Evolutionary conservation across 2,888 invertebrate species (phyloP).

Genomic region (Epistrophe grossulariae): DNA sequence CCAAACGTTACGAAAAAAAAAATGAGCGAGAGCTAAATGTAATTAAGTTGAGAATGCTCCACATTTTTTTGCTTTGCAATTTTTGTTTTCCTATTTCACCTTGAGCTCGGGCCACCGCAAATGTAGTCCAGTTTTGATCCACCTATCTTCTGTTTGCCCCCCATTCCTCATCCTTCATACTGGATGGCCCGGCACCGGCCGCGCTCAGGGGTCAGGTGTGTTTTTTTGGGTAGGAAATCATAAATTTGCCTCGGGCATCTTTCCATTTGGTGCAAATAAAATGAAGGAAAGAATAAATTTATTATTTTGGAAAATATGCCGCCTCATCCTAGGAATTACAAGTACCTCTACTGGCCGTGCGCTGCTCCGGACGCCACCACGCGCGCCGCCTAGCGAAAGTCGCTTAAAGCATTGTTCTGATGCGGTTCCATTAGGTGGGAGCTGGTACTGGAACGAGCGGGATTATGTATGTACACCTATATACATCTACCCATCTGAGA

Average conservation of each 20-base stretch:
- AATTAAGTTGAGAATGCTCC: constrained; percentile 71
- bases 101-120: constrained; percentile 51
- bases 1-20: constrained; percentile 20
- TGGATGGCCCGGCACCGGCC: not conserved
- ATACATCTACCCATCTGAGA: not conserved
- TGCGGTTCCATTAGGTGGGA: constrained; percentile 12
- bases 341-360: constrained; percentile 44
- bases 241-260: constrained; percentile 66
- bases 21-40: constrained; percentile 57
- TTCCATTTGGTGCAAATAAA: constrained; percentile 71
- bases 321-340: constrained; percentile 67
- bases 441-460: not conserved
- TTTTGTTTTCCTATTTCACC: constrained; percentile 45
- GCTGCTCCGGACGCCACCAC: constrained; percentile 21
- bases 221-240: constrained; percentile 52
- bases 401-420: constrained; percentile 60
- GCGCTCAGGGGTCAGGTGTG: constrained; percentile 56
- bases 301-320: constrained; percentile 74
- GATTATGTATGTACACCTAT: not conserved
- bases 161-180: not conserved
- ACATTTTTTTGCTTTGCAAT: constrained; percentile 38
- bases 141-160: constrained; percentile 36
- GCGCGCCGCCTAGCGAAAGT: constrained; percentile 1
- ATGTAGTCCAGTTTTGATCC: constrained; percentile 63
- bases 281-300: constrained; percentile 70